A percentile compares a stretch with the other conserved stretches of the same genome.
These are phyloP conservation scores for Drosophila repleta DNA, from an alignment of 1,140 invertebrate species.

Conservation along the genomic window DNA sequence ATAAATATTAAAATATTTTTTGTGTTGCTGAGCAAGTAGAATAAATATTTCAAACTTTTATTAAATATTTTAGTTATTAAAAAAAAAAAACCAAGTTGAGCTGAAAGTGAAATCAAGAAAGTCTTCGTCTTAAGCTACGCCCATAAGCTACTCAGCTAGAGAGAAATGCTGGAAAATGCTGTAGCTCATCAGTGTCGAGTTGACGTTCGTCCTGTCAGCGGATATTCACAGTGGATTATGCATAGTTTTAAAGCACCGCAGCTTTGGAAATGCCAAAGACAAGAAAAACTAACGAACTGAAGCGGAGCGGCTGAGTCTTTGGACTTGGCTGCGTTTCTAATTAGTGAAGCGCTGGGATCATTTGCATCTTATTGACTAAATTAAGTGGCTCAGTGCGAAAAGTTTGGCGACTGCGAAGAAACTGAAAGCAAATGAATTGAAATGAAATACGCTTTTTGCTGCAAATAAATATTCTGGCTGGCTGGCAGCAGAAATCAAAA, in stretches of 20 bases:
- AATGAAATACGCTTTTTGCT: conserved; percentile 52
- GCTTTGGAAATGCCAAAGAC: conserved; percentile 53
- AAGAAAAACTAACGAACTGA: conserved; percentile 32
- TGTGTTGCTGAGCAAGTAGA: no score
- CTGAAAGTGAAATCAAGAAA: neutral
- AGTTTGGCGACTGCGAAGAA: conserved; percentile 46
- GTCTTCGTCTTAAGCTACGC: neutral
- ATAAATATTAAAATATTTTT: no score
- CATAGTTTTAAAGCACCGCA: conserved; percentile 52
- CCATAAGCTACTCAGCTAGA: neutral
- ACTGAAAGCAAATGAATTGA: conserved; percentile 58
- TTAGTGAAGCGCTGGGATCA: conserved; percentile 62
- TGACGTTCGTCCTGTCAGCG: conserved; percentile 28
- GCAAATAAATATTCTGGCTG: neutral
- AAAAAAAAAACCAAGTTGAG: no score
- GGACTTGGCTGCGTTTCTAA: conserved; percentile 61
- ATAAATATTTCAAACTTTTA: no score
- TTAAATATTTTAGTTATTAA: no score
- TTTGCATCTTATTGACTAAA: conserved; percentile 81
- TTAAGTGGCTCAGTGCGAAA: conserved; percentile 54
- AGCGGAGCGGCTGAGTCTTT: conserved; percentile 12
- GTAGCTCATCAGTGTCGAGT: conserved; percentile 62
- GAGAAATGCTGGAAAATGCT: conserved; percentile 53
- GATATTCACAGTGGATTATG: conserved; percentile 58
- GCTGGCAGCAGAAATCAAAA: neutral